Percentiles rank a stretch among this genome's conserved stretches.
These are phyloP conservation scores for Temnothorax longispinosus DNA, from an alignment of 1,140 invertebrate genomes.

Conservation along the genomic window DNA sequence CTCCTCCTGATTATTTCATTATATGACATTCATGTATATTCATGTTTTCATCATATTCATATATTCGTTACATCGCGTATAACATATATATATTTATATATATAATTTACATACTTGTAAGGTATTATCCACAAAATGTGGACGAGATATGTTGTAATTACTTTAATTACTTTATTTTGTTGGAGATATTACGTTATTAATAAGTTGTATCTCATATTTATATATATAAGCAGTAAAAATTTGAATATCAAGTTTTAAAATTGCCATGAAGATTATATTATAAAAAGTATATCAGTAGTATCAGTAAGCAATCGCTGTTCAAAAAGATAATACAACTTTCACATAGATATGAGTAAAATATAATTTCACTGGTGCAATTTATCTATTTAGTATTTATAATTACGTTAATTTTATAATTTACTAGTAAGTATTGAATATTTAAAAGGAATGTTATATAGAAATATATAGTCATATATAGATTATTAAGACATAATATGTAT, in stretches of 20 bases:
- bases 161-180: background rate
- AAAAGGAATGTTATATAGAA: background rate
- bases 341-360: background rate
- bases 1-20: conserved; percentile 38
- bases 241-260: background rate
- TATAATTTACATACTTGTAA: conserved; percentile 41
- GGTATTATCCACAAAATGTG: background rate
- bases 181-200: background rate
- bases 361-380: conserved; percentile 13
- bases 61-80: background rate
- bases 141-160: background rate
- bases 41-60: background rate
- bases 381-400: conserved; percentile 16
- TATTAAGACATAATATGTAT: background rate
- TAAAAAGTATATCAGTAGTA: conserved; percentile 1
- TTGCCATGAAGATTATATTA: background rate
- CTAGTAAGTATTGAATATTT: conserved; percentile 36
- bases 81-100: background rate
- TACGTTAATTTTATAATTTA: conserved; percentile 17
- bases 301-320: background rate
- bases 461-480: background rate
- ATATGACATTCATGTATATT: conserved; percentile 40
- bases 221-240: background rate
- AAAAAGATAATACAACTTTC: background rate
- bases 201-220: conserved; percentile 1